Base-by-base conservation (phyloP, 2,113 vertebrate species). In the Raja brachyura region DNA sequence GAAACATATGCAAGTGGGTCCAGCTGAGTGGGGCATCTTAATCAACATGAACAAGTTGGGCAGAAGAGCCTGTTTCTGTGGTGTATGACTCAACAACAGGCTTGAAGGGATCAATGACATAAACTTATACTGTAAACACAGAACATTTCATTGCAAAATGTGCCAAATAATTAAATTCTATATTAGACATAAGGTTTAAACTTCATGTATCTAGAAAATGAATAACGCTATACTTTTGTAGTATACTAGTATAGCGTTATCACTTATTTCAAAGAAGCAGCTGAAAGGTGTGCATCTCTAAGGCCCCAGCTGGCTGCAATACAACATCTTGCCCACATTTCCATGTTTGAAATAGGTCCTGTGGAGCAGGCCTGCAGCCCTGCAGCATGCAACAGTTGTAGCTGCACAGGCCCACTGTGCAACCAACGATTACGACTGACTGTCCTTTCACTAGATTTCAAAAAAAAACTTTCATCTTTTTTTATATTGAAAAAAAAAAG, bases 361-460 rank as follows among this genome's bases (percentile, higher is more conserved):
- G 20, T 73, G 90, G 68, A 73, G 90, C 68, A 28, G 31, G 31
- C 68, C 90, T 81, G 78, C 48, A 33, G 78, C 39, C 78, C 20
- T 92, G 90, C 22, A 73, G 39, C 66, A 92, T 74, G 31, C 68
- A 92, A 92, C 68, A 92, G 90, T 70, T 88, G 83, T 88, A 61
- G 61, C 83, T 88, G 83, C 59, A 88, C 14, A 18, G 11, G n/a
- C 83, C 83, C 59, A 88, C 28, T 63, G 28, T 63, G 83, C 83
- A 66, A 11, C 28, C 28, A 31, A 88, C 59, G n/a, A 88, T 63
- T 63, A 88, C 83, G 31, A 33, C n/a, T 88, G 59, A 88, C 83
- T 88, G 83, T 31, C 59, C 83, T 88, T 88, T 88, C 59, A 88
- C 59, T 88, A 61, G 28, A 13, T 31, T 63, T 86, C 28, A 28